These are phyloP conservation scores for Brienomyrus brachyistius DNA, from an alignment of 2,113 vertebrate species.

Conservation along the genomic window DNA sequence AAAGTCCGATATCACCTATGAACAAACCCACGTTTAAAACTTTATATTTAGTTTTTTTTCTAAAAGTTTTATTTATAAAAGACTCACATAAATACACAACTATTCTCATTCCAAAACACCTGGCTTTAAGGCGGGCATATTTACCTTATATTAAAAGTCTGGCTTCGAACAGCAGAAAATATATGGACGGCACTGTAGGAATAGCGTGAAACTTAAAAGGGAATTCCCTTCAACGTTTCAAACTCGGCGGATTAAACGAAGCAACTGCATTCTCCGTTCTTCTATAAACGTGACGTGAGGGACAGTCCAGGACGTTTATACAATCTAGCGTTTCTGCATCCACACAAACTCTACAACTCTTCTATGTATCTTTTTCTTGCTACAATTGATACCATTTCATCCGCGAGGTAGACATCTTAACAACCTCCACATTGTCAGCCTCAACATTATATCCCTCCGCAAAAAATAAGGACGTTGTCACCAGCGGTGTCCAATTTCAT, in stretches of 20 bases:
- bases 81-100: neutral
- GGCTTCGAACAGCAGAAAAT: slow-evolving; percentile 54
- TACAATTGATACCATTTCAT: slow-evolving; percentile 61
- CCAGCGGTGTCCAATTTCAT: slow-evolving; percentile 60
- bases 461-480: slow-evolving; percentile 46
- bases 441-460: slow-evolving; percentile 62
- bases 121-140: slow-evolving; percentile 13
- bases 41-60: slow-evolving; percentile 29
- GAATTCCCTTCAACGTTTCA: slow-evolving; percentile 55
- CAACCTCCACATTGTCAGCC: slow-evolving; percentile 72
- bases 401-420: slow-evolving; percentile 71
- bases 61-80: slow-evolving; percentile 46
- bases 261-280: slow-evolving; percentile 38
- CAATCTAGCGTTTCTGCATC: slow-evolving; percentile 27
- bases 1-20: slow-evolving; percentile 41
- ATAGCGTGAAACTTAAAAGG: slow-evolving; percentile 66
- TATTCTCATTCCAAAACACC: neutral
- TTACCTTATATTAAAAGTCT: slow-evolving; percentile 37
- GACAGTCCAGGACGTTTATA: slow-evolving; percentile 38
- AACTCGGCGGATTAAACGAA: slow-evolving; percentile 25
- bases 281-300: slow-evolving; percentile 25
- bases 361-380: slow-evolving; percentile 36
- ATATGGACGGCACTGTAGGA: slow-evolving; percentile 38
- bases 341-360: slow-evolving; percentile 40
- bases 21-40: slow-evolving; percentile 35